A percentile compares a stretch with the other conserved stretches of the same genome.
Evolutionary conservation across 2,113 vertebrate species (phyloP).

Genomic region (Phyllostomus hastatus): DNA sequence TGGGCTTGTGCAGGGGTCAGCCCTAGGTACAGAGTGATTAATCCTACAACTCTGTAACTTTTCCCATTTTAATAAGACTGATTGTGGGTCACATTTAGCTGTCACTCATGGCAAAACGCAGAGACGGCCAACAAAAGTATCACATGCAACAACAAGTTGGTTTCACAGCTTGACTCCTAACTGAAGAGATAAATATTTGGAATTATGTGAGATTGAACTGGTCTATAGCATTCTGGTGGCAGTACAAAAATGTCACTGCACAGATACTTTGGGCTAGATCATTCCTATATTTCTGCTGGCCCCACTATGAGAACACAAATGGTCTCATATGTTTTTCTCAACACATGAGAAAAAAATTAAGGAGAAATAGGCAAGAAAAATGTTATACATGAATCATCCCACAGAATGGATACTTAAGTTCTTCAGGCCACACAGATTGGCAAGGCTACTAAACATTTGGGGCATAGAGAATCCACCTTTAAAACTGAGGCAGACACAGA

Average conservation of each 20-base stretch:
- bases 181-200: neutral
- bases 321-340: neutral
- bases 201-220: neutral
- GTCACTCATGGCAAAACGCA: neutral
- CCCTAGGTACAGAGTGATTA: neutral
- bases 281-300: neutral
- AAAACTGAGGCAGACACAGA: neutral
- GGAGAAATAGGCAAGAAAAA: neutral
- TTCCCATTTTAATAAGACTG: neutral
- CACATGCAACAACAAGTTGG: neutral
- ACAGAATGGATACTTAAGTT: neutral
- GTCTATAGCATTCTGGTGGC: neutral
- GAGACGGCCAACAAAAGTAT: neutral
- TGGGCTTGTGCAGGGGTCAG: neutral
- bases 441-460: neutral
- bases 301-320: neutral
- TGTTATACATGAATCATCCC: neutral
- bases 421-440: neutral
- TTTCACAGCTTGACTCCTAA: slow-evolving; percentile 5
- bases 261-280: neutral
- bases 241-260: neutral
- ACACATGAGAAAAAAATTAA: neutral
- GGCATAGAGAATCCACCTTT: neutral
- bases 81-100: neutral
- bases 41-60: neutral